A percentile compares a stretch with the other conserved stretches of the same genome.
Conservation (phyloP, 2,797 vertebrate species). For the Crotalus adamanteus region DNA sequence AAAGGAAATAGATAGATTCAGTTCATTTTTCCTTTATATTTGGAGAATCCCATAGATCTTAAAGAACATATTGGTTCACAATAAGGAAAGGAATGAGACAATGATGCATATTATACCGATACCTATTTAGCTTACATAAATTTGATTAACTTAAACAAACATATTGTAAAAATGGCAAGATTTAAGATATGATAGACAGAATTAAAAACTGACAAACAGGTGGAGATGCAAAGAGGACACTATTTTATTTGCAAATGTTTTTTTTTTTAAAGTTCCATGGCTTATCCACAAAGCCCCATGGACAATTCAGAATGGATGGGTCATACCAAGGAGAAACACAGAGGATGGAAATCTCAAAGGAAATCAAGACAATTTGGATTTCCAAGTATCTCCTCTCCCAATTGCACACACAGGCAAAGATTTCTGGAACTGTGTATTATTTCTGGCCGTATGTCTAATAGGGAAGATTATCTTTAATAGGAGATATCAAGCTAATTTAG, state of each 20-base stretch:
- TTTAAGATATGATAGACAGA: background rate
- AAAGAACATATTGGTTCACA: background rate
- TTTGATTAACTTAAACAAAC: background rate
- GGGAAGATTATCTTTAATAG: background rate
- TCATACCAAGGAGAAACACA: background rate
- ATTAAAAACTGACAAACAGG: background rate
- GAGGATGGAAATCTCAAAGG: background rate
- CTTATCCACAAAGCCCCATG: background rate
- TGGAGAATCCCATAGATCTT: background rate
- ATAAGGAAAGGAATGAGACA: background rate
- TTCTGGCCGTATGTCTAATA: background rate
- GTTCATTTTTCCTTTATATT: background rate
- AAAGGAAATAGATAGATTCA: background rate
- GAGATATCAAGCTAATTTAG: background rate
- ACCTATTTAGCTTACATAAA: background rate
- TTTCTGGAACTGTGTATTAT: background rate
- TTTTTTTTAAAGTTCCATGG: background rate
- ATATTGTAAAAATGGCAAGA: background rate
- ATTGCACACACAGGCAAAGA: background rate
- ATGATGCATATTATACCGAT: background rate
- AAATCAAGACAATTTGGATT: background rate
- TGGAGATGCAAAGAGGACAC: background rate
- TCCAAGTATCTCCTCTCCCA: background rate
- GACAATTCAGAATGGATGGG: background rate
- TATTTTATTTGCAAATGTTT: background rate